A percentile compares a stretch with the other conserved stretches of the same genome.
Evolutionary conservation across 2,888 invertebrate genomes (phyloP).

Genomic region (Rotaria macrura): DNA sequence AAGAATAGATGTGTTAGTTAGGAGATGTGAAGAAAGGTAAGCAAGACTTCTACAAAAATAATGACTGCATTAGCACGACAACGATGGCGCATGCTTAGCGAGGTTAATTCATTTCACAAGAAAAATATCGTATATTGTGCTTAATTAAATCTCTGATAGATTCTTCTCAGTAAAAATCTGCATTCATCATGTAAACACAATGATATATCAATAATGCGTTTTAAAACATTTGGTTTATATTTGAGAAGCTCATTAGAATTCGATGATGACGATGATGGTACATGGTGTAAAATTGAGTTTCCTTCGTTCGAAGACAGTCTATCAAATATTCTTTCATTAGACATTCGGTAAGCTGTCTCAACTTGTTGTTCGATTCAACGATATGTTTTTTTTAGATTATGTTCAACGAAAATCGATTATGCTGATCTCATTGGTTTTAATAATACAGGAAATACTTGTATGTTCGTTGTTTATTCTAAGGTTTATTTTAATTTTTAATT

Average conservation of each 20-base stretch:
- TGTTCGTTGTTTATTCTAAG: too few species aligned
- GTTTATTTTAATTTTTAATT: too few species aligned
- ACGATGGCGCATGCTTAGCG: background rate
- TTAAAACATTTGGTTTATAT: slow-evolving; percentile 10
- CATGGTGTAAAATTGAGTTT: slow-evolving; percentile 8
- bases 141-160: background rate
- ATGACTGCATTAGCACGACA: background rate
- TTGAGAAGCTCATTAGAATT: background rate
- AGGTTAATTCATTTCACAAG: background rate
- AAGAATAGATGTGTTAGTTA: too few species aligned
- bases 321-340: background rate
- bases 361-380: too few species aligned
- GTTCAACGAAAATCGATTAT: background rate
- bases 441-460: slow-evolving; percentile 35
- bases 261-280: background rate
- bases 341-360: too few species aligned
- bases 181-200: background rate
- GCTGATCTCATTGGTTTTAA: slow-evolving; percentile 30
- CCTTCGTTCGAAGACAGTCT: background rate
- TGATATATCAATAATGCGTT: slow-evolving; percentile 7
- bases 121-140: too few species aligned
- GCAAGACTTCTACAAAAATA: background rate
- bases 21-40: too few species aligned
- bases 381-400: background rate
- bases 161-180: background rate